Base-by-base conservation (phyloP, 2,113 vertebrate genomes). In the Prunella himalayana region DNA sequence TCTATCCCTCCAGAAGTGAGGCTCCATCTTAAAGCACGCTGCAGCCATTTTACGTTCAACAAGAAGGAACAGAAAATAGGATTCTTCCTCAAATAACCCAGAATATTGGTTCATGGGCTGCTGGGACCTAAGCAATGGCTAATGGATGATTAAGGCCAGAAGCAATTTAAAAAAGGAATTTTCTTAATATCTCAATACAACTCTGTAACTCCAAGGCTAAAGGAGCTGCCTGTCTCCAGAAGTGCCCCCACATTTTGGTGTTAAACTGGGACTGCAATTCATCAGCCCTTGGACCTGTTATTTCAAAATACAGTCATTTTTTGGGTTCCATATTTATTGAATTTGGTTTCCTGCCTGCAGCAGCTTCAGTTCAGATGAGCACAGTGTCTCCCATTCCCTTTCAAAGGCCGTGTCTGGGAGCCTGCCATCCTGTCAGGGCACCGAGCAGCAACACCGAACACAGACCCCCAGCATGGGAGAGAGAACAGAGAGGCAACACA, bases 11-110 rank as follows among this genome's bases (percentile, higher is more conserved):
- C 17, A 83, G 90, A 87, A 80, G 64, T 2, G 22, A 93, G 79
- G 79, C 79, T 96, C 93, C 94, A 96, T 96, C 69, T 94, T 92
- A 88, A 54, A 92, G 88, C 86, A 80, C 1, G 0, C 19, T 71
- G 88, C 90, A 96, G 93, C 92, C 95, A 96, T 96, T 94, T 96
- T 83, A 80, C 37, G 39, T 54, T 73, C 72, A 56, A 44, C 47
- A 64, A 44, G n/a, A 90, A 64, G 3, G 1, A 93, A 82, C 17
- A 94, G 59, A 76, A 93, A 90, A 72, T 1, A 56, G 39, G 7
- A 27, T 61, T 78, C 49, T 50, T 61, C 35, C 19, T 76, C 10
- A 2, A 71, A 82, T 24, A 80, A 85, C 47, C 45, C 16, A 2
- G 6, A 22, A 33, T 23, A 30, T 2, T 50, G 75, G 31, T 8